Base-by-base conservation (phyloP, 2,113 vertebrate species). In the Mixornis gularis region DNA sequence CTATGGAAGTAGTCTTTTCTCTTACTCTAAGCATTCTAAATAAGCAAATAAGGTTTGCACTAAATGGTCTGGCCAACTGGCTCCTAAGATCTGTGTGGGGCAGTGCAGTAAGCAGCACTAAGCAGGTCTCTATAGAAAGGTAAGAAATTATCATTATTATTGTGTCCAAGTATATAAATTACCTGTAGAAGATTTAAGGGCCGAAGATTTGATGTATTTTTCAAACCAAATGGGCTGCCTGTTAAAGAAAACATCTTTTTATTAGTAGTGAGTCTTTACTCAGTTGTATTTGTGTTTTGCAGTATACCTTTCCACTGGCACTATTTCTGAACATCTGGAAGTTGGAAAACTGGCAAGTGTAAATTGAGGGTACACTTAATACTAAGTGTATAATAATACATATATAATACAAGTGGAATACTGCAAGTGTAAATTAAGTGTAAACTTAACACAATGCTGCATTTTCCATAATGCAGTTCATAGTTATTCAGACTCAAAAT, bases 151-250 rank as follows among this genome's bases (percentile, higher is more conserved):
- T 71, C 17, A 82, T 76, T 64, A 77, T 89, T 78, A 93, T 40
- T 81, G 86, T 52, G 86, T 92, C 85, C 51, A 95, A 96, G 41
- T 80, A 36, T 77, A 95, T 96, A 18, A 92, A 94, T 97, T 98
- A 99, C 99, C 99, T 99, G 99, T 64, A 99, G 98, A 56, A 99
- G 98, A 97, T 99, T 99, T 96, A 99, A 98, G 30, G 98, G 98
- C 95, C 98, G 98, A 95, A 99, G 97, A 96, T 97, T 98, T 95
- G 98, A 96, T 90, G 98, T 97, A 97, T 97, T 99, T 98, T 99
- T 99, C 97, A 99, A 97, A 93, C 99, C 98, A 97, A 99, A 99
- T 63, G 97, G 98, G 96, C 98, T 98, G 96, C 98, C 99, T 99
- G 97, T 97, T 94, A 96, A 97, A 97, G 92, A 95, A 84, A 98